Evolutionary conservation across 2,797 vertebrate genomes (phyloP), one percentile per base, ranked within the genome.

Genomic region (Tragopan temminckii): DNA sequence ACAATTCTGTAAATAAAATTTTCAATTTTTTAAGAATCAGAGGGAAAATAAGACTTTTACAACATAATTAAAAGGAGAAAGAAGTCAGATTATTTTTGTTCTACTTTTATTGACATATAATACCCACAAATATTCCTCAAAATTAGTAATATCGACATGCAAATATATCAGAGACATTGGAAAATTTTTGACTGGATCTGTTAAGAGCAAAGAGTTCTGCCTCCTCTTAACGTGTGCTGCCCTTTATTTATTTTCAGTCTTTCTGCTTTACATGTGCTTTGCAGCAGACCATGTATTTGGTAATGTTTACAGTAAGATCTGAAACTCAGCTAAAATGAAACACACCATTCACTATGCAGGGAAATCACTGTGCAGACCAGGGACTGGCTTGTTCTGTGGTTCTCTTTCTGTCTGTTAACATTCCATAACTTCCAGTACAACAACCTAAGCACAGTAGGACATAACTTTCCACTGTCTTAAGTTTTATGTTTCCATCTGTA

Each of bases 311-410:
- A 46, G 45, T 10, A 82, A 40, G 11, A 45, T 10, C 9, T 24
- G 29, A 72, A 91, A 80, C 23, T 62, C 4, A 42, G 19, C 21
- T 72, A 29, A 82, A 87, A 62, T 42, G 25, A 62, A 91, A 35
- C 8, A 10, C 5, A 16, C 9, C 1, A 13, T 59, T 89, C 4
- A 9, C 5, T 35, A 8, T 1, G 1, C 7, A 52, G 13, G 23
- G 8, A 81, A 24, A 9, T 14, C 42, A 33, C 16, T 53, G 31
- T 72, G 68, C 10, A 23, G 23, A 50, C 13, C 69, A 67, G 66
- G 7, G 13, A 48, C 8, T 35, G 19, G 5, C 11, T 48, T 48
- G 46, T 48, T 48, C 12, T 4, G 13, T 4, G 7, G 23, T 64
- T 11, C 50, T 74, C 16, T 4, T 80, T 33, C 40, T 76, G 8